phyloP scores from a whole-genome alignment of 2,888 invertebrate species.

The Cryptus viduatorius region DNA sequence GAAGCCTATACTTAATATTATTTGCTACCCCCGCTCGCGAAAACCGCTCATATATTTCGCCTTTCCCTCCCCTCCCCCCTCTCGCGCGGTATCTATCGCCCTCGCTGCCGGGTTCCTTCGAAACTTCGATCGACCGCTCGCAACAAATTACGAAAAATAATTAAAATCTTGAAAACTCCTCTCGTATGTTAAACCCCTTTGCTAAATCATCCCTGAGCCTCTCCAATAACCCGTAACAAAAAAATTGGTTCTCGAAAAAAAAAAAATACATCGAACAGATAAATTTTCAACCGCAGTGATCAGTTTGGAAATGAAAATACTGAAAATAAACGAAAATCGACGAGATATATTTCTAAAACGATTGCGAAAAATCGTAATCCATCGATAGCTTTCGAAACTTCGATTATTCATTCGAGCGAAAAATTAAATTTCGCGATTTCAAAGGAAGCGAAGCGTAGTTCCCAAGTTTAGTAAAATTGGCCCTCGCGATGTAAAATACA shows the following conservation, averaged over 20 bases:
- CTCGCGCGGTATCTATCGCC: constrained; percentile 43
- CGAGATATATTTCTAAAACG: not conserved
- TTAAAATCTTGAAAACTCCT: constrained; percentile 77
- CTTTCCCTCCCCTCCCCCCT: not conserved
- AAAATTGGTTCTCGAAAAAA: constrained; percentile 61
- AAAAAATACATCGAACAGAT: not conserved
- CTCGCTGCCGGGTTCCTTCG: constrained; percentile 48
- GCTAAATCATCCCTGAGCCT: not conserved
- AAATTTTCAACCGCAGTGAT: too few relatives aligned
- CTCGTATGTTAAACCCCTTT: constrained; percentile 50
- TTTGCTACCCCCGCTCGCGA: constrained; percentile 79
- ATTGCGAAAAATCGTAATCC: constrained; percentile 48
- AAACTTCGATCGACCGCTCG: constrained; percentile 75
- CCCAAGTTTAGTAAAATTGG: constrained; percentile 43
- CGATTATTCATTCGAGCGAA: constrained; percentile 6
- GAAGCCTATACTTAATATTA: constrained; percentile 85
- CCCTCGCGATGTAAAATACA: constrained; percentile 51
- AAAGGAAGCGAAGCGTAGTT: constrained; percentile 59
- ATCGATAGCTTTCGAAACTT: not conserved
- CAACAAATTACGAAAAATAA: constrained; percentile 83
- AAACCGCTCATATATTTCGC: constrained; percentile 18
- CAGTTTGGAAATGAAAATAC: too few relatives aligned
- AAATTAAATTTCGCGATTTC: constrained; percentile 47
- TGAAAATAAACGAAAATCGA: not conserved
- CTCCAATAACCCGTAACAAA: not conserved